Conservation (phyloP, 2,113 vertebrate genomes). For the Muntiacus reevesi region DNA sequence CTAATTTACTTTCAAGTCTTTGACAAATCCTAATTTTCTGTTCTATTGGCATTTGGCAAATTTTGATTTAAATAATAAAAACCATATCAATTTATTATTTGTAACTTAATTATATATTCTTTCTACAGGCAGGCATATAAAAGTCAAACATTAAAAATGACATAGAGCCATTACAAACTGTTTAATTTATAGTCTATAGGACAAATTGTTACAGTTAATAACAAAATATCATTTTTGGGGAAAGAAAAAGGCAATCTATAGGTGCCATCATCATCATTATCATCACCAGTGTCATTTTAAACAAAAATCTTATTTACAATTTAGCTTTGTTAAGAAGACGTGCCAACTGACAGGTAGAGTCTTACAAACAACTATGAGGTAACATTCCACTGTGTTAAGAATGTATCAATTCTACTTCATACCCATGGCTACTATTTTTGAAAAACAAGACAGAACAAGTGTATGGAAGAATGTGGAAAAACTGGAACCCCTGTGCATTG, state of each 20-base stretch:
- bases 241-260: background rate
- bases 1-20: background rate
- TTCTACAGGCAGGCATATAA: background rate
- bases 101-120: constrained; percentile 14
- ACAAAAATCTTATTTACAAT: background rate
- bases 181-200: background rate
- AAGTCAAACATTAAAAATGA: background rate
- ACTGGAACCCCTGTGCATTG: background rate
- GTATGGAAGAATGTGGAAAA: background rate
- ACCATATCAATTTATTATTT: background rate
- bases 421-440: background rate
- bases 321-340: constrained; percentile 20
- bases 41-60: background rate
- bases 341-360: background rate
- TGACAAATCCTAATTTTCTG: background rate
- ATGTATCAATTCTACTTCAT: background rate
- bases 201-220: background rate
- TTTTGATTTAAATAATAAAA: constrained; percentile 30
- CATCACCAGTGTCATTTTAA: background rate
- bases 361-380: constrained; percentile 26
- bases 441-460: background rate
- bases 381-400: constrained; percentile 10
- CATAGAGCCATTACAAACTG: background rate
- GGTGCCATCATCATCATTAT: background rate
- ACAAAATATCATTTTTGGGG: background rate